Conservation (phyloP, 2,113 vertebrate genomes). For the Daboia siamensis region DNA sequence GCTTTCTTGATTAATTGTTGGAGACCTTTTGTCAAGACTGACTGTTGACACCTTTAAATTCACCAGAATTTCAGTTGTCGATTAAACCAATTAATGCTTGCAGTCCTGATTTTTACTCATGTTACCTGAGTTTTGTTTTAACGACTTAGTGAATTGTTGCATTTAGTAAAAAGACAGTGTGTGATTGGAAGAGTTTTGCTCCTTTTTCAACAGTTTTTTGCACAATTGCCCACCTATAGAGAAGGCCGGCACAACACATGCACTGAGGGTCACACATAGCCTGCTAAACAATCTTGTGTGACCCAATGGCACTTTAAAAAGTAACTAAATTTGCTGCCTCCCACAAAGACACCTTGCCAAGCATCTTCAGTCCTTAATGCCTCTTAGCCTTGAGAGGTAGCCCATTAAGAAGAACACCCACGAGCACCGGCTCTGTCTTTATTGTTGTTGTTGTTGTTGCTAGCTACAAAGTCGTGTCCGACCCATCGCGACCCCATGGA, state of each 20-base stretch:
- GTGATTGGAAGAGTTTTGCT: neutral
- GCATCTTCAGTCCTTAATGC: neutral
- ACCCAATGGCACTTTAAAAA: neutral
- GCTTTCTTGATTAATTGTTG: neutral
- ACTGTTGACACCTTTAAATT: neutral
- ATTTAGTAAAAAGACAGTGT: neutral
- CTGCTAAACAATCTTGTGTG: neutral
- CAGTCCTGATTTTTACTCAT: neutral
- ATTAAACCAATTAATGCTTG: neutral
- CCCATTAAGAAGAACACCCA: too few relatives aligned
- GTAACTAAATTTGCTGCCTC: neutral
- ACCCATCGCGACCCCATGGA: too few relatives aligned
- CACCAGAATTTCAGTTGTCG: neutral
- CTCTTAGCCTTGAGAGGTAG: neutral
- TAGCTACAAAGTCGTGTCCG: too few relatives aligned
- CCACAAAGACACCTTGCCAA: neutral
- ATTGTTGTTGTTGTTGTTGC: too few relatives aligned
- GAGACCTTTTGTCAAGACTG: too few relatives aligned
- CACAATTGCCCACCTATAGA: neutral
- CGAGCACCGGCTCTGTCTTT: too few relatives aligned
- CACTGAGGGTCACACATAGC: neutral
- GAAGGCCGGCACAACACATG: neutral
- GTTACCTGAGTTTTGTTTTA: neutral
- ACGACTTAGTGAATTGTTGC: neutral
- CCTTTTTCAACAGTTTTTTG: neutral